These are phyloP conservation scores for Palloptera scutellata DNA, from an alignment of 2,888 invertebrate species.

Conservation along the genomic window DNA sequence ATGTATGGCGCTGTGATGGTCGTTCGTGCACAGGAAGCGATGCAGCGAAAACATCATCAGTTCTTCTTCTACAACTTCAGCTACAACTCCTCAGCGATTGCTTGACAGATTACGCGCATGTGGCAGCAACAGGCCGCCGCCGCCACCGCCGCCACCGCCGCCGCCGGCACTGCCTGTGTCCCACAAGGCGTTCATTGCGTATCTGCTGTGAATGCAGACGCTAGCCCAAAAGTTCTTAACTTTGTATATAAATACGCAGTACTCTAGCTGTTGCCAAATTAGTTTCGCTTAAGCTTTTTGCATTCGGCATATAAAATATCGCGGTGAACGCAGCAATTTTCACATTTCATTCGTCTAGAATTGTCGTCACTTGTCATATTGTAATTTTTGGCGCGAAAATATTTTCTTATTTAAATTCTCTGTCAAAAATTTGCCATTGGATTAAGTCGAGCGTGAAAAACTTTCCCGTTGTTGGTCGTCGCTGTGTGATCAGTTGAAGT, in stretches of 20 bases:
- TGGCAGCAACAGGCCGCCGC: constrained; percentile 15
- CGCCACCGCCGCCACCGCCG: background rate
- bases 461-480: constrained; percentile 25
- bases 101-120: constrained; percentile 40
- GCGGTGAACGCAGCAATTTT: background rate
- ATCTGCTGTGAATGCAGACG: too few species aligned
- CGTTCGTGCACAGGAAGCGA: constrained; percentile 26
- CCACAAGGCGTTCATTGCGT: too few species aligned
- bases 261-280: constrained; percentile 46
- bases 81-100: constrained; percentile 35
- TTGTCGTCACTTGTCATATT: background rate
- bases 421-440: too few species aligned
- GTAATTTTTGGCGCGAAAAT: background rate
- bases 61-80: constrained; percentile 6
- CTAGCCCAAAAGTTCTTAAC: background rate
- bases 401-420: background rate
- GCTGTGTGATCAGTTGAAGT: constrained; percentile 25
- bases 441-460: constrained; percentile 34
- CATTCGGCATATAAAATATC: too few species aligned
- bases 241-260: constrained; percentile 25
- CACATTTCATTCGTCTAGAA: background rate
- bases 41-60: constrained; percentile 16
- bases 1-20: background rate
- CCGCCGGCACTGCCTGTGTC: background rate
- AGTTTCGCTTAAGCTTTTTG: constrained; percentile 48